Evolutionary conservation across 2,113 vertebrate genomes (phyloP).

Genomic region (Procavia capensis): DNA sequence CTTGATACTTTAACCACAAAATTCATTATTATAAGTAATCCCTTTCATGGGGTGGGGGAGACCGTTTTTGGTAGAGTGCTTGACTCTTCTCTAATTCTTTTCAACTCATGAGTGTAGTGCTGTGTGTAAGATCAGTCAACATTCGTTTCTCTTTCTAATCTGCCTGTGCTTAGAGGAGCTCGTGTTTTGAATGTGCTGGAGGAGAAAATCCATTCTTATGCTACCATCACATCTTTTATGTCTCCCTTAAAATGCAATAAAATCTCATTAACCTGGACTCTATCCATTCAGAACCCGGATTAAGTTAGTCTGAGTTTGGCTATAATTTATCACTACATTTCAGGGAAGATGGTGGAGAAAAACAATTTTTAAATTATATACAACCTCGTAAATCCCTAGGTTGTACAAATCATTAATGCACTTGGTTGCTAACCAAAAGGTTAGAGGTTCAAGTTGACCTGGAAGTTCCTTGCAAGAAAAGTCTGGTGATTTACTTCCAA

Average conservation of each 20-base stretch:
- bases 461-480: not conserved
- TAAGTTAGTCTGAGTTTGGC: slow-evolving; percentile 37
- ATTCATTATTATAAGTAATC: not conserved
- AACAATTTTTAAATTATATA: not conserved
- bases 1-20: not conserved
- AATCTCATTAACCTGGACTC: not conserved
- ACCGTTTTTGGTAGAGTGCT: not conserved
- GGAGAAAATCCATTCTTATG: not conserved
- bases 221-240: not conserved
- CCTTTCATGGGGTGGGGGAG: not conserved
- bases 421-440: not conserved
- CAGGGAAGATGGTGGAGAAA: not conserved
- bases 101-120: not conserved
- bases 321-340: slow-evolving; percentile 21
- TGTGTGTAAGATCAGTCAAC: not conserved
- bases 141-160: not conserved
- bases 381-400: not conserved
- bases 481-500: not conserved
- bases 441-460: not conserved
- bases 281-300: not conserved
- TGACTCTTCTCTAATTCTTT: not conserved
- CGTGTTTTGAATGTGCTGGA: not conserved
- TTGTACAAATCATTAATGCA: not conserved
- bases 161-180: not conserved
- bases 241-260: not conserved